Evolutionary conservation across 2,888 invertebrate genomes (phyloP).

Genomic region (Oscheius sp.): DNA sequence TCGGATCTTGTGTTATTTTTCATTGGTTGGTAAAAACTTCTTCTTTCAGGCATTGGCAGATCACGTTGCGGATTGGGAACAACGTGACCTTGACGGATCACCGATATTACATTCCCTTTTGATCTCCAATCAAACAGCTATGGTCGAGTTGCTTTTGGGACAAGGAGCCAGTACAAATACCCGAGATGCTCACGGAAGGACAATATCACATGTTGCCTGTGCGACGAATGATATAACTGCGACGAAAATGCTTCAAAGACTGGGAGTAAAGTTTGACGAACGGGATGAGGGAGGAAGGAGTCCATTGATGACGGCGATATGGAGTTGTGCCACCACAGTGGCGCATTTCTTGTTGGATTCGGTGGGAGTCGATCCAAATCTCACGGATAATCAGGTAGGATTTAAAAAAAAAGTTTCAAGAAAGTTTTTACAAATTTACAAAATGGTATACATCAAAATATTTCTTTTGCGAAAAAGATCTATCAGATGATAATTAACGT

Average conservation of each 20-base stretch:
- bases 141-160: conserved; percentile 79
- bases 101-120: conserved; percentile 52
- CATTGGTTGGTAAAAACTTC: neutral
- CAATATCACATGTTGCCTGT: conserved; percentile 79
- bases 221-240: conserved; percentile 48
- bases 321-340: conserved; percentile 45
- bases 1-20: too few relatives aligned
- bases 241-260: conserved; percentile 43
- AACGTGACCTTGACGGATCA: conserved; percentile 47
- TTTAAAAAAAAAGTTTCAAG: too few relatives aligned
- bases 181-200: conserved; percentile 72
- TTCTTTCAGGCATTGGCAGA: conserved; percentile 31
- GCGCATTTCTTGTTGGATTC: conserved; percentile 43
- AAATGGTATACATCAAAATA: neutral
- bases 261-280: conserved; percentile 41
- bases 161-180: conserved; percentile 73
- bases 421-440: neutral
- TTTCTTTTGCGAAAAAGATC: neutral
- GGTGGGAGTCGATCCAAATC: conserved; percentile 48
- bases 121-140: conserved; percentile 74
- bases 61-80: conserved; percentile 40
- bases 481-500: too few relatives aligned
- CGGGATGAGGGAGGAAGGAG: conserved; percentile 49
- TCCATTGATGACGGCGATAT: conserved; percentile 53
- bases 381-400: conserved; percentile 49